These are phyloP conservation scores for Epicampocera succincta DNA, from an alignment of 2,888 invertebrate species.

Conservation along the genomic window DNA sequence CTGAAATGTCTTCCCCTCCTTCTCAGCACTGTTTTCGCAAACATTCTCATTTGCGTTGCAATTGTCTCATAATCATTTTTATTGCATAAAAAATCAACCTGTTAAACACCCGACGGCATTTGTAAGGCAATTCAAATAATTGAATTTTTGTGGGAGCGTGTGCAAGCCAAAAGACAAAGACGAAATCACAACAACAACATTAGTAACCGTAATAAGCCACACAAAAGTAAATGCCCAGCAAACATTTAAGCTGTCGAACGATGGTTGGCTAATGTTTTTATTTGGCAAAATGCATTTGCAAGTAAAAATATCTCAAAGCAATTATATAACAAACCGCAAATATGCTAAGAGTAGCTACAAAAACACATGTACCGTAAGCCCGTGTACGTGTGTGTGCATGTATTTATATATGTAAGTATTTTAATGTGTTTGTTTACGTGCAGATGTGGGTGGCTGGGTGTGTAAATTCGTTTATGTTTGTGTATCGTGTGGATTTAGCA, in stretches of 20 bases:
- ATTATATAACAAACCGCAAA: slow-evolving; percentile 46
- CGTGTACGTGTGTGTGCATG: not conserved
- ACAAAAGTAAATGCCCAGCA: slow-evolving; percentile 65
- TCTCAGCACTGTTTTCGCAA: not conserved
- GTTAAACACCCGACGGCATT: slow-evolving; percentile 58
- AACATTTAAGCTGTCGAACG: slow-evolving; percentile 58
- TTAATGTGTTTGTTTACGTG: slow-evolving; percentile 2
- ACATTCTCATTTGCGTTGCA: slow-evolving; percentile 18
- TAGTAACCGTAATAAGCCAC: not conserved
- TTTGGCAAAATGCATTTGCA: slow-evolving; percentile 53
- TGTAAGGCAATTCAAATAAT: slow-evolving; percentile 60
- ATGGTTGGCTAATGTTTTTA: slow-evolving; percentile 49
- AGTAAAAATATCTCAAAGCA: slow-evolving; percentile 17
- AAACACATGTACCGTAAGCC: not conserved
- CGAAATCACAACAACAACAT: slow-evolving; percentile 37
- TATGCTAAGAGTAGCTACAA: slow-evolving; percentile 5
- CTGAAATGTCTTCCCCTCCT: too few species aligned
- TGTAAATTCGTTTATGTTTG: slow-evolving; percentile 7
- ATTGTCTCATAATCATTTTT: slow-evolving; percentile 56
- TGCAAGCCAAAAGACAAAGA: not conserved
- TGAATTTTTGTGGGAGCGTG: slow-evolving; percentile 16
- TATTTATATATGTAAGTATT: not conserved
- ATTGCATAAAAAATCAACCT: slow-evolving; percentile 61
- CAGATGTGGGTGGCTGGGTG: not conserved
- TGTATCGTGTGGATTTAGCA: slow-evolving; percentile 50